Base-by-base conservation (phyloP, 2,113 vertebrate genomes). In the Megaleporinus macrocephalus region DNA sequence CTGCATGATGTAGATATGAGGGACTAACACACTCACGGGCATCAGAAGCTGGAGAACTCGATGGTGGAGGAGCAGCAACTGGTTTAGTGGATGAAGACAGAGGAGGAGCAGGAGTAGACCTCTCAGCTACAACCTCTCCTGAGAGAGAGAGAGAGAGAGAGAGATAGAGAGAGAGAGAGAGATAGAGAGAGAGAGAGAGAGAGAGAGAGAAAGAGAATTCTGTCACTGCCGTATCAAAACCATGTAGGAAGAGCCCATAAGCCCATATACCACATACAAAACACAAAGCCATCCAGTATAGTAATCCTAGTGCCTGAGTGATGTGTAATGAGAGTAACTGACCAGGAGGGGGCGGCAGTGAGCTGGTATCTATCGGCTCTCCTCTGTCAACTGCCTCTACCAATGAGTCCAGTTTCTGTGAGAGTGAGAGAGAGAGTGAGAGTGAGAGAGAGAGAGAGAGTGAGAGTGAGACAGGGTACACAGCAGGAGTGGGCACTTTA, bases 341-440 rank as follows among this genome's bases (percentile, higher is more conserved):
- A 98, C 97, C 95, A 83, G 94, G 95, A 83, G 93, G 93, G 4
- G 96, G 95, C 0, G 96, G 96, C 44, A 97, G 86, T 24, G 77
- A 89, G 81, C 88, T 89, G 70, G 94, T 80, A 63, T 96, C 93
- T 51, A 97, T 87, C 0, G 89, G 79, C 83, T 95, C 92, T 1
- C 90, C 94, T 78, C 89, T 89, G 87, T 92, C 93, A 81, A 95
- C 57, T 0, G 93, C 92, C 76, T 95, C 94, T 47, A 97, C 73
- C 80, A 96, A 27, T 0, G 88, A 41, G 27, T 97, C 94, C 15
- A 97, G 85, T 72, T 93, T 95, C 96, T 97, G 87, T 78, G 16
- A 27, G 18, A 33, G 18, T 49, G 5, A 29, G 36, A 27, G 18
- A n/a, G 24, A 51, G 62, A 44, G 24, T 7, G 0, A 47, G 5